phyloP scores from a whole-genome alignment of 2,113 vertebrate species.

The Sitta europaea region DNA sequence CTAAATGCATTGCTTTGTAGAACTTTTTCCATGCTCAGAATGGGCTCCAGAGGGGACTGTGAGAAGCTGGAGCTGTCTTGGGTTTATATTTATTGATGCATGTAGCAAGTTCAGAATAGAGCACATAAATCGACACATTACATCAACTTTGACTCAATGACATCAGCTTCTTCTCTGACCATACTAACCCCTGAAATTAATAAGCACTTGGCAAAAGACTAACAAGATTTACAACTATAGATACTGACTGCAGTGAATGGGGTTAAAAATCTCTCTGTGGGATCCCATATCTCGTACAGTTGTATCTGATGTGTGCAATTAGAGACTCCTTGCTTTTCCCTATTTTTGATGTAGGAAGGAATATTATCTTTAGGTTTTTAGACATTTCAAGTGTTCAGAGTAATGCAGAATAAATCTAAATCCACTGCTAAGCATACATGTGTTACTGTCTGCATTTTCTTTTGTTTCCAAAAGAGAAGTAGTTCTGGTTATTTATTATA shows the following conservation, averaged over 20 bases:
- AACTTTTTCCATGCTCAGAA: not conserved
- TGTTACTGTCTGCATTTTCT: not conserved
- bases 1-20: not conserved
- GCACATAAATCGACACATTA: not conserved
- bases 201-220: not conserved
- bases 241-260: not conserved
- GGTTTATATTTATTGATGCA: not conserved
- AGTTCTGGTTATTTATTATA: not conserved
- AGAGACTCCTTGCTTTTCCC: not conserved
- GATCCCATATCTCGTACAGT: not conserved
- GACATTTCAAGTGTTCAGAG: not conserved
- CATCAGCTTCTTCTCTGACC: not conserved
- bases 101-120: not conserved
- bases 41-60: not conserved
- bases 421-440: not conserved
- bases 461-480: not conserved
- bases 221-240: not conserved
- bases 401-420: not conserved
- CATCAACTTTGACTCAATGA: not conserved
- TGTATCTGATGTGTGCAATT: not conserved
- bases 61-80: not conserved
- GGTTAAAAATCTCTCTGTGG: not conserved
- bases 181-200: not conserved
- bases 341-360: not conserved
- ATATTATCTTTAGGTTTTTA: not conserved